Evolutionary conservation across 2,113 vertebrate genomes (phyloP), one percentile per base, ranked within the genome.

Genomic region (Dasypus novemcinctus): DNA sequence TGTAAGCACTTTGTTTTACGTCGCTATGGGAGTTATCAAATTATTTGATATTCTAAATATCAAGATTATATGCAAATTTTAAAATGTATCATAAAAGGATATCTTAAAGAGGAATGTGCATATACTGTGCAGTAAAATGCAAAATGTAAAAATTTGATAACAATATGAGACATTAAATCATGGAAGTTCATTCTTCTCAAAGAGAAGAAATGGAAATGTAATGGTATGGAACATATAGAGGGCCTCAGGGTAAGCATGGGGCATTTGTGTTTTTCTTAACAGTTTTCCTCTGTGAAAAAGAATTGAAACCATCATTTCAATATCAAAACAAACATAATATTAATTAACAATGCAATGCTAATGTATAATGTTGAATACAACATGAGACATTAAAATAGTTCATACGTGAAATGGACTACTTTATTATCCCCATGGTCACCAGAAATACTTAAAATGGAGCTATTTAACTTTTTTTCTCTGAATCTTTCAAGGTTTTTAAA

Each of bases 1-100:
- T 96, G 98, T 98, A 95, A 98, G 98, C 38, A 10, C 33, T 54
- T 76, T 75, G 41, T 86, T 75, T 29, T 61, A 18, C 9, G 81
- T 52, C 41, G n/a, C 41, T 27, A 38, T 18, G 13, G 1, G 21
- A 4, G 21, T 95, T 80, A 29, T 38, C 25, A 74, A 72, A 79
- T 31, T 61, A 31, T 46, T 59, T 78, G 1, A 61, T 63, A 74
- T 52, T 5, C 36, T 81, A 46, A 1, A 31, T 61, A 46, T 46
- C 1, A 41, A 54, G 74, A 87, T 54, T 49, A 41, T 14, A 49
- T 41, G 8, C 2, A 59, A 52, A n/a, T n/a, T n/a, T n/a, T n/a
- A n/a, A n/a, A n/a, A n/a, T n/a, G n/a, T n/a, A n/a, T n/a, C n/a
- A n/a, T n/a, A n/a, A n/a, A n/a, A n/a, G n/a, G n/a, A n/a, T n/a